These are phyloP conservation scores for Forbesichthys papilliferus DNA, from an alignment of 2,113 vertebrate species.

Conservation along the genomic window DNA sequence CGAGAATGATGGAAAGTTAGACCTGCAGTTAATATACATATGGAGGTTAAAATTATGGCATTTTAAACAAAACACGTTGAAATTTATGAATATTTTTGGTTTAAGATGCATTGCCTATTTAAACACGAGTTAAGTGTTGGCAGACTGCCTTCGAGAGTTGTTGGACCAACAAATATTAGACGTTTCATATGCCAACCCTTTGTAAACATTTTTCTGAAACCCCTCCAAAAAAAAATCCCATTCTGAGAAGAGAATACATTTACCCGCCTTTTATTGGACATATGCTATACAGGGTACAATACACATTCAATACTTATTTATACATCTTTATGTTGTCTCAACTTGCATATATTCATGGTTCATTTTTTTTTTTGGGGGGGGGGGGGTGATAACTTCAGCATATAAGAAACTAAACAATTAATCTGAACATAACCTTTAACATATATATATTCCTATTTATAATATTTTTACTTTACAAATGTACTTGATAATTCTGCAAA, in stretches of 20 bases:
- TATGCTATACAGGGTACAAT: conserved; percentile 74
- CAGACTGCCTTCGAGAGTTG: conserved; percentile 21
- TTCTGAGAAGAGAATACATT: conserved; percentile 62
- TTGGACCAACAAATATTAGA: conserved; percentile 30
- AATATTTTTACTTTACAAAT: conserved; percentile 68
- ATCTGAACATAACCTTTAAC: conserved; percentile 69
- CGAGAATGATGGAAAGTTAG: no score
- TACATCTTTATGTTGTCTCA: conserved; percentile 73
- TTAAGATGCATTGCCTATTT: conserved; percentile 41
- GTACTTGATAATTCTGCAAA: conserved; percentile 59
- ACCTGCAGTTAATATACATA: no score
- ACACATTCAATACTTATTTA: conserved; percentile 78
- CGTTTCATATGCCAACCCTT: conserved; percentile 48
- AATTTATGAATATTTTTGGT: conserved; percentile 51
- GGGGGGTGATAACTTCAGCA: conserved; percentile 71
- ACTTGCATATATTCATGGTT: conserved; percentile 78
- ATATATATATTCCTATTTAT: conserved; percentile 40
- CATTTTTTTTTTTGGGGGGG: conserved; percentile 51
- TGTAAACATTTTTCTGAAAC: conserved; percentile 70
- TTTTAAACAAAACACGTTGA: neutral
- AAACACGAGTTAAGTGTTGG: conserved; percentile 19
- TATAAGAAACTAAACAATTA: conserved; percentile 83
- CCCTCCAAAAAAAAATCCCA: conserved; percentile 41
- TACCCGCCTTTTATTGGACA: conserved; percentile 74
- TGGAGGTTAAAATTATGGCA: no score